Percentiles rank a stretch among this genome's conserved stretches.
These are phyloP conservation scores for Hypomecis punctinalis DNA, from an alignment of 2,888 invertebrate species.

Conservation along the genomic window DNA sequence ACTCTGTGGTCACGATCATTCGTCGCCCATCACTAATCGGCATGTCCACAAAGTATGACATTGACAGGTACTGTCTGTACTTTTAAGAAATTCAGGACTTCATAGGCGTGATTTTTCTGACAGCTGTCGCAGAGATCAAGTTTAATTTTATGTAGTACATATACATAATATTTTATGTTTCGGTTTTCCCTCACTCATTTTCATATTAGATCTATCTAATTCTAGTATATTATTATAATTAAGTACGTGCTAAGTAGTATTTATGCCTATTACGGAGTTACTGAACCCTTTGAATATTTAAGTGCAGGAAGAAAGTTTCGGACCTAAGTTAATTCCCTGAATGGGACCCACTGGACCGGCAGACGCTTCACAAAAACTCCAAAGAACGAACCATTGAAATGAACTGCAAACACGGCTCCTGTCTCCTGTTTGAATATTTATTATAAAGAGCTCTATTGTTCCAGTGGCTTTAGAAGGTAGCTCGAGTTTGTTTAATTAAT, in stretches of 20 bases:
- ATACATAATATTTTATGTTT: not conserved
- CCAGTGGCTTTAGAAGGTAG: constrained; percentile 54
- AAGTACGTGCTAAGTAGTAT: no score
- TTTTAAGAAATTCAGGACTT: no score
- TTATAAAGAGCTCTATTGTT: constrained; percentile 65
- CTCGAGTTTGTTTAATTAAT: constrained; percentile 66
- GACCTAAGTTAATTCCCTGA: constrained; percentile 24
- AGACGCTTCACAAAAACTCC: constrained; percentile 34
- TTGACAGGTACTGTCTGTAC: no score
- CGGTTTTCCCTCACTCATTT: not conserved
- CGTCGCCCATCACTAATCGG: no score
- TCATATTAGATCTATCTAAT: no score
- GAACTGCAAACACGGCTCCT: constrained; percentile 53
- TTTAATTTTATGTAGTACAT: no score
- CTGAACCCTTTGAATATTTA: constrained; percentile 5
- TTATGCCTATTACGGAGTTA: not conserved
- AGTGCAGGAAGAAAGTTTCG: constrained; percentile 18
- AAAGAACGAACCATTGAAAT: constrained; percentile 48
- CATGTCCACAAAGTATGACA: no score
- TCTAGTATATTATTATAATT: no score
- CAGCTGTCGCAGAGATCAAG: no score
- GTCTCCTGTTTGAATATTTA: constrained; percentile 61
- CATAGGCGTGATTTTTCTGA: no score
- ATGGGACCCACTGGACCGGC: constrained; percentile 34
- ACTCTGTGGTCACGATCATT: no score